A percentile compares a stretch with the other conserved stretches of the same genome.
phyloP scores from a whole-genome alignment of 2,113 vertebrate genomes.

The Burhinus oedicnemus region DNA sequence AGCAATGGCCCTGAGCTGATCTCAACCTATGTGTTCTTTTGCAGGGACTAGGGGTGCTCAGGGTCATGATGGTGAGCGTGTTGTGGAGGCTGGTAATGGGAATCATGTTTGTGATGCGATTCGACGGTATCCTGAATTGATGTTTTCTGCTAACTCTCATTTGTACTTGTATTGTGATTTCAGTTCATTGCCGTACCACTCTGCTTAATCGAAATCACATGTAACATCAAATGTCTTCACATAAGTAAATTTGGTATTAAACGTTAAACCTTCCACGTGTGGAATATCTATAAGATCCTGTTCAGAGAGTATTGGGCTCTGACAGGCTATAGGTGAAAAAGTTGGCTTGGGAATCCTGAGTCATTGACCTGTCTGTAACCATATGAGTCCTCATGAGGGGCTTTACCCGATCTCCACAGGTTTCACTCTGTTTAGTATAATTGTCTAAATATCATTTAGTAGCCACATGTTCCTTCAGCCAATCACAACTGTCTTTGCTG shows the following conservation, averaged over 20 bases:
- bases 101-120: not conserved
- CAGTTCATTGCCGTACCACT: no score
- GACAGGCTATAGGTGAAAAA: not conserved
- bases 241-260: not conserved
- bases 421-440: not conserved
- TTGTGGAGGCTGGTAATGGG: not conserved
- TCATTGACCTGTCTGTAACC: not conserved
- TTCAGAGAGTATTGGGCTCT: not conserved
- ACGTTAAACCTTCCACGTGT: not conserved
- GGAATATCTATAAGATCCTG: not conserved
- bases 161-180: not conserved
- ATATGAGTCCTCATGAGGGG: not conserved
- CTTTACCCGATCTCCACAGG: not conserved
- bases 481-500: not conserved
- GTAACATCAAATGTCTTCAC: not conserved
- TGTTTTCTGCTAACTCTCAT: not conserved
- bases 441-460: not conserved
- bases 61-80: fast-evolving
- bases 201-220: not conserved
- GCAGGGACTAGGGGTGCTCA: not conserved
- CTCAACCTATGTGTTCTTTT: not conserved
- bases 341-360: not conserved
- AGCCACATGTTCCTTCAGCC: not conserved
- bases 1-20: not conserved
- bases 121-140: fast-evolving